phyloP scores from a whole-genome alignment of 2,797 vertebrate species.

The Tympanoctomys barrerae region DNA sequence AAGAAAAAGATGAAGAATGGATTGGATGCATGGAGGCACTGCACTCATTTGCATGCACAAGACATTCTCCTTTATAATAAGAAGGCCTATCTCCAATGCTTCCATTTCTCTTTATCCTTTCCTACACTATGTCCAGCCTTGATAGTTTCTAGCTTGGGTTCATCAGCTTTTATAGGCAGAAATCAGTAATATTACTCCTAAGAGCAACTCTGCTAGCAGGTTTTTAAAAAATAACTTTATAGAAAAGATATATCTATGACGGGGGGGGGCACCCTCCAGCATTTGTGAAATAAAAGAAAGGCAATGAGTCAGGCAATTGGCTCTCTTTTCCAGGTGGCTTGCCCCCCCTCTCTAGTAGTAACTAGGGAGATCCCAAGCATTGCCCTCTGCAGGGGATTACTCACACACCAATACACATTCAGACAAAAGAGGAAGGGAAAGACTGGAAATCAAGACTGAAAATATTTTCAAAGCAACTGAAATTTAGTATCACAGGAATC shows the following conservation, averaged over 20 bases:
- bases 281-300: slow-evolving; percentile 38
- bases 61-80: slow-evolving; percentile 49
- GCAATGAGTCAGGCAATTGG: background rate
- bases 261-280: background rate
- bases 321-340: slow-evolving; percentile 23
- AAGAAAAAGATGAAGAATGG: background rate
- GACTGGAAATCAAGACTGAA: slow-evolving; percentile 22
- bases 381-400: background rate
- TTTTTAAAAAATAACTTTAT: slow-evolving; percentile 53
- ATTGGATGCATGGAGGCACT: slow-evolving; percentile 28
- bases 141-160: background rate
- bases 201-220: background rate
- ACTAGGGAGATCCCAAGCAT: background rate
- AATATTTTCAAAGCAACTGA: slow-evolving; percentile 39
- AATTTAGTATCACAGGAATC: slow-evolving; percentile 38
- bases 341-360: background rate
- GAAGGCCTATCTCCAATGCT: background rate
- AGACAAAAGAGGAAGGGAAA: background rate
- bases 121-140: background rate
- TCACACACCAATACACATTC: background rate
- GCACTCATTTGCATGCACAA: background rate
- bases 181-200: slow-evolving; percentile 12
- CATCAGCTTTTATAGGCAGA: slow-evolving; percentile 44
- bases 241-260: slow-evolving; percentile 36
- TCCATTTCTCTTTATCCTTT: slow-evolving; percentile 14